Conservation (phyloP, 2,888 invertebrate genomes). For the Rhabditoides inermis region DNA sequence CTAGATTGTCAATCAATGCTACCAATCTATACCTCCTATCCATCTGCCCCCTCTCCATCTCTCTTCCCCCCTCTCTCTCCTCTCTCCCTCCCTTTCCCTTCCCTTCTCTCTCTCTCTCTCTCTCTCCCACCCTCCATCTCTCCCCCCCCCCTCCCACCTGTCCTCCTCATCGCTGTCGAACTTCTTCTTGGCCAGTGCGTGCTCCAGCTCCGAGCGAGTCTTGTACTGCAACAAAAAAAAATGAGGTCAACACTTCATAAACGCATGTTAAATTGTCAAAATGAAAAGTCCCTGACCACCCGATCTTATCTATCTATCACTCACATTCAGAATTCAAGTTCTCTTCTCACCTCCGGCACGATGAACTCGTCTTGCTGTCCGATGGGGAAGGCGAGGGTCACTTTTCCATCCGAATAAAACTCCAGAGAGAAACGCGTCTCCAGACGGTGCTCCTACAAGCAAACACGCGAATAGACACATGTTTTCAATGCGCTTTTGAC, state of each 20-base stretch:
- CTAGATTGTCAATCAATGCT: no score
- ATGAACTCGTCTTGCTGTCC: slow-evolving; percentile 37
- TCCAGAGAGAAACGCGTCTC: slow-evolving; percentile 24
- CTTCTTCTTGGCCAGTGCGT: slow-evolving; percentile 23
- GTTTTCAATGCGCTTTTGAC: background rate
- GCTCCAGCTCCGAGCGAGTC: slow-evolving; percentile 21
- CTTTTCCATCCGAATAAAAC: slow-evolving; percentile 21
- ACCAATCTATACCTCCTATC: no score
- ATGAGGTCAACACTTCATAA: background rate
- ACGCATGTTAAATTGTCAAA: no score
- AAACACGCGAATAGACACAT: background rate
- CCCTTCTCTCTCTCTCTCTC: slow-evolving; percentile 6
- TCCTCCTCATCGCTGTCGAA: slow-evolving; percentile 39
- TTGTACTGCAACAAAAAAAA: slow-evolving; percentile 22
- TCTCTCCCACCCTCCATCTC: slow-evolving; percentile 10
- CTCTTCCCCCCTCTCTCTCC: no score
- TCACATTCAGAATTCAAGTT: no score
- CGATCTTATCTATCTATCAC: no score
- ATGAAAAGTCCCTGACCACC: no score
- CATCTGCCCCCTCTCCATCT: no score
- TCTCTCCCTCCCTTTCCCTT: no score
- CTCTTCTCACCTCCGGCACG: slow-evolving; percentile 32
- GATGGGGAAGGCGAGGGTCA: slow-evolving; percentile 32
- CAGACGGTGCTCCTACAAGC: slow-evolving; percentile 15
- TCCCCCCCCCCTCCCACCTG: slow-evolving; percentile 25